These are phyloP conservation scores for Drosophila paulistorum DNA, from an alignment of 1,140 invertebrate species.

Conservation along the genomic window DNA sequence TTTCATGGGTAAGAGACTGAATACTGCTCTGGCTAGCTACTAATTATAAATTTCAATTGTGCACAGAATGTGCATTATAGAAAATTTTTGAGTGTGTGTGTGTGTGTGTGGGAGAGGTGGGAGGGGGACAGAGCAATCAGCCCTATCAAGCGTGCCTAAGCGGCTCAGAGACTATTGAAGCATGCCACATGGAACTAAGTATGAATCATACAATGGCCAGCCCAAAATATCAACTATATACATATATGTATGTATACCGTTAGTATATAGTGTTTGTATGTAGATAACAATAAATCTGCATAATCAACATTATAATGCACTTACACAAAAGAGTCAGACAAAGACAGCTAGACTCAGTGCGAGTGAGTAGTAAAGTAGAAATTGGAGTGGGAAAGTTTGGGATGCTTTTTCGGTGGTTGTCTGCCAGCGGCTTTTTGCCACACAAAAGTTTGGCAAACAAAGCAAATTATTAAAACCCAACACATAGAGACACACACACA, in stretches of 20 bases:
- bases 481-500: not conserved
- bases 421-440: conserved; percentile 55
- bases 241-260: conserved; percentile 20
- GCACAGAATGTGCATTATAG: conserved; percentile 57
- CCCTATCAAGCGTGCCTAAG: conserved; percentile 67
- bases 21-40: conserved; percentile 35
- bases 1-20: conserved; percentile 40
- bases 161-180: conserved; percentile 65
- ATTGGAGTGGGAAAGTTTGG: not conserved
- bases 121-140: conserved; percentile 16
- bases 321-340: conserved; percentile 35
- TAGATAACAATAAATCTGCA: conserved; percentile 72
- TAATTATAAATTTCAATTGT: conserved; percentile 81
- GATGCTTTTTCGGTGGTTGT: conserved; percentile 33
- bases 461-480: conserved; percentile 67
- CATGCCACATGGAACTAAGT: conserved; percentile 45
- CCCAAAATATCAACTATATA: conserved; percentile 19
- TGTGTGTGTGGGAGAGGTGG: not conserved
- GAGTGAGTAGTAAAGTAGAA: no score
- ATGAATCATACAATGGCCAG: conserved; percentile 63
- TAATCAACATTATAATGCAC: conserved; percentile 73
- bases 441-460: conserved; percentile 60
- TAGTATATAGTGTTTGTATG: conserved; percentile 24
- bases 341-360: not conserved
- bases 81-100: conserved; percentile 23